Base-by-base conservation (phyloP, 2,113 vertebrate species). In the Toxostoma redivivum region DNA sequence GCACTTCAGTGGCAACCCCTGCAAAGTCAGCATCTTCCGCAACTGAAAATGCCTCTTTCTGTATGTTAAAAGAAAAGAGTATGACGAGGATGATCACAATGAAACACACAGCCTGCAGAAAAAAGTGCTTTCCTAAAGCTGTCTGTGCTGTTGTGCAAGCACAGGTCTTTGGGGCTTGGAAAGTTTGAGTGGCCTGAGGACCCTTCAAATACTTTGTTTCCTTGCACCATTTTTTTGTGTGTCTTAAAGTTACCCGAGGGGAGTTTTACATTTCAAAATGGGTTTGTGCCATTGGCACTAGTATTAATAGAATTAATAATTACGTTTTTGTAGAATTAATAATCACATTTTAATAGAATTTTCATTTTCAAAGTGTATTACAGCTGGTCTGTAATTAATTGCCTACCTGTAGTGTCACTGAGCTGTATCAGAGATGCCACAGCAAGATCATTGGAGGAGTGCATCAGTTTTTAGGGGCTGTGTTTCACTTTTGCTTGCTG, bases 401-500 rank as follows among this genome's bases (percentile, higher is more conserved):
- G 56, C n/a, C 0, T 65, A 72, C 88, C 74, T 83, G 42, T 80
- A 81, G 56, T 4, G 1, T 48, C 44, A 24, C 50, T 0, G 6
- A 47, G 21, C 44, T 54, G 24, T 65, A 35, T 71, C 37, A 38
- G 45, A 38, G 56, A 30, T 45, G 44, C 15, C 27, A 73, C 15
- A 24, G 48, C 2, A 15, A 47, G 44, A 71, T 53, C 23, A 12
- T 23, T 65, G 15, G 48, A 76, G 35, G 24, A 69, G 22, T 54
- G 30, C 15, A 40, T 54, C 47, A 35, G 21, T 62, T 83, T 76
- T 77, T 33, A 33, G 71, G 47, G 42, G 15, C 47, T 72, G n/a
- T 51, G 51, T 72, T 44, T 64, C 4, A 3, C 33, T 48, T 35
- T n/a, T 0, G 0, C n/a, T 48, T 2, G 0, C 37, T 22, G 27